A percentile compares a stretch with the other conserved stretches of the same genome.
Evolutionary conservation across 2,888 invertebrate genomes (phyloP).

Genomic region (Escarpia spicata): DNA sequence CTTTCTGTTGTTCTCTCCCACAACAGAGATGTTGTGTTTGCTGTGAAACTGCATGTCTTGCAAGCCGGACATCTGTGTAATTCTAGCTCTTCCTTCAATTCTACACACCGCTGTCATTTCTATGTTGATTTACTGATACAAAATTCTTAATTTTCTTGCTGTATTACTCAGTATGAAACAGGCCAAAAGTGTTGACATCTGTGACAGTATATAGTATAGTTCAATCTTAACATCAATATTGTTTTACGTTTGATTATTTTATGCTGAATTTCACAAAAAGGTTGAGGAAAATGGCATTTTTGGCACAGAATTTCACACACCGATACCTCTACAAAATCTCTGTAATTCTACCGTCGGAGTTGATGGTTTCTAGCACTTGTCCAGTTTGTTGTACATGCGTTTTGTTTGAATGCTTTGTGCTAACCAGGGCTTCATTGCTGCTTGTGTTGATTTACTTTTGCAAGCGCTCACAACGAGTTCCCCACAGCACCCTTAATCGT

Average conservation of each 20-base stretch:
- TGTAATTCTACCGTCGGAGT: neutral
- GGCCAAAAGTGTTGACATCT: neutral
- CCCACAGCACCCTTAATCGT: neutral
- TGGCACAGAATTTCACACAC: neutral
- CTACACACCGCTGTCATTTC: neutral
- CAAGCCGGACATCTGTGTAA: neutral
- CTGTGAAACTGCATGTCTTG: conserved; percentile 8
- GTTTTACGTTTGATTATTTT: neutral
- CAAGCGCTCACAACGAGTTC: neutral
- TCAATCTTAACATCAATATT: neutral
- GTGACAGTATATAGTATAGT: neutral
- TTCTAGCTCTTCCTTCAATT: neutral
- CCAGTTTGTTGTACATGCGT: neutral
- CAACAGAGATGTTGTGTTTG: neutral
- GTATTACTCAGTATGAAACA: neutral
- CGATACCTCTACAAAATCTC: neutral
- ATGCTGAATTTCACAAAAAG: neutral
- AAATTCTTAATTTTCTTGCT: neutral
- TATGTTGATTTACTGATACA: neutral
- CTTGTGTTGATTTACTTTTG: neutral
- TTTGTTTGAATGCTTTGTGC: conserved; percentile 13
- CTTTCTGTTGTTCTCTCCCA: neutral
- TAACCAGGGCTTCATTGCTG: neutral
- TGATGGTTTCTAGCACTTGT: neutral
- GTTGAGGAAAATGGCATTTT: neutral